Evolutionary conservation across 1,140 invertebrate species (phyloP).

Genomic region (Stegodyphus mimosarum): DNA sequence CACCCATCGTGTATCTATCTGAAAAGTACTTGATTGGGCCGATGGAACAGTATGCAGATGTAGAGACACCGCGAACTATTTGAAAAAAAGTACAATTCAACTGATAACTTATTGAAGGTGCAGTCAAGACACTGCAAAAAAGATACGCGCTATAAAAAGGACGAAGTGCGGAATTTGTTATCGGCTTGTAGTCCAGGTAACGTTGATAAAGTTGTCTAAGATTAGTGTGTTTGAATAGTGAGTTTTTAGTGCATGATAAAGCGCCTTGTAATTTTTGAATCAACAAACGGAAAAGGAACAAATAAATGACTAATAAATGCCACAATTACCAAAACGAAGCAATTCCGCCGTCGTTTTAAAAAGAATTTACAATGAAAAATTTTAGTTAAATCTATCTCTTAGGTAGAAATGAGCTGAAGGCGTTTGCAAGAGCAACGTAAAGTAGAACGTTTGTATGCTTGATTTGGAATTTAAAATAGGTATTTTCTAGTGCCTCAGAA

Average conservation of each 20-base stretch:
- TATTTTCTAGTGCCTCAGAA: no score
- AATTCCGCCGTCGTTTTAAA: no score
- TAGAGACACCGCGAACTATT: background rate
- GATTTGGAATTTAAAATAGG: no score
- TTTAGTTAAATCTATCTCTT: no score
- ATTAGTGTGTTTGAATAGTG: background rate
- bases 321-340: no score
- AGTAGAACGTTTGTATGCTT: no score
- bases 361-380: no score
- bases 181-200: background rate
- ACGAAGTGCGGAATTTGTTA: background rate
- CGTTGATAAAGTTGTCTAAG: background rate
- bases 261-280: no score
- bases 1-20: background rate
- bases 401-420: no score
- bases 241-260: background rate
- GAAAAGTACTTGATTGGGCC: background rate
- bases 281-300: no score
- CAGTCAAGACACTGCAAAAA: background rate
- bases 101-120: background rate
- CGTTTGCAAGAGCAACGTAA: no score
- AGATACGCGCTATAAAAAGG: background rate
- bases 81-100: background rate
- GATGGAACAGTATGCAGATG: background rate
- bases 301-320: no score